Conservation (phyloP, 23 tunicate species). For the Clavelina lepadiformis region DNA sequence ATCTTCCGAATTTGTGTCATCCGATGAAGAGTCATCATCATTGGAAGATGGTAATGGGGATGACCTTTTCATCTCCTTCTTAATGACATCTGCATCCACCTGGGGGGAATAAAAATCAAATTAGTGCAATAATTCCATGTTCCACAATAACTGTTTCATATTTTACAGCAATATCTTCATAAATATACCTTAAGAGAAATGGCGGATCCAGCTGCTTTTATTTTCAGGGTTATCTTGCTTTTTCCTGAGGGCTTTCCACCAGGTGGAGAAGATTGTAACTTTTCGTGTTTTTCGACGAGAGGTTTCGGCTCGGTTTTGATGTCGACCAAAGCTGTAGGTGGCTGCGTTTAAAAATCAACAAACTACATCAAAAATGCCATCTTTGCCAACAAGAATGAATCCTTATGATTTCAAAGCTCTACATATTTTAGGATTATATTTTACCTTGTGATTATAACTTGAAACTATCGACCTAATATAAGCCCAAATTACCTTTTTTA, state of each 20-base stretch:
- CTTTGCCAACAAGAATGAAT: no score
- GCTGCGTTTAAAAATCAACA: no score
- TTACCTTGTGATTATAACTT: no score
- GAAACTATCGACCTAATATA: neutral
- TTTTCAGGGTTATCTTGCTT: constrained; percentile 73
- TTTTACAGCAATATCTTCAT: no score
- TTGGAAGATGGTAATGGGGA: constrained; percentile 9
- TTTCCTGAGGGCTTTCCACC: neutral
- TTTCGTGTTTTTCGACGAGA: no score
- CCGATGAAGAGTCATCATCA: constrained; percentile 26
- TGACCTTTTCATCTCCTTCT: constrained; percentile 34
- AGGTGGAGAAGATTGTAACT: neutral
- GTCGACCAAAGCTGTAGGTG: neutral
- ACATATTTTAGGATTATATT: no score
- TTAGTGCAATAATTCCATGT: no score
- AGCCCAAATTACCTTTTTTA: neutral
- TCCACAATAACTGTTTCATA: no score
- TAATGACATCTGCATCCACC: constrained; percentile 72
- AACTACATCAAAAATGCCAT: no score
- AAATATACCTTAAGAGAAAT: constrained; percentile 30
- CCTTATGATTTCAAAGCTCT: no score
- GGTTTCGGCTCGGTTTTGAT: neutral
- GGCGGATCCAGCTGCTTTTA: constrained; percentile 61
- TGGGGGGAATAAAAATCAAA: neutral
- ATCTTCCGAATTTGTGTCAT: constrained; percentile 20